These are phyloP conservation scores for Enteromius mattozi DNA, from an alignment of 2,797 vertebrate species.

Conservation along the genomic window DNA sequence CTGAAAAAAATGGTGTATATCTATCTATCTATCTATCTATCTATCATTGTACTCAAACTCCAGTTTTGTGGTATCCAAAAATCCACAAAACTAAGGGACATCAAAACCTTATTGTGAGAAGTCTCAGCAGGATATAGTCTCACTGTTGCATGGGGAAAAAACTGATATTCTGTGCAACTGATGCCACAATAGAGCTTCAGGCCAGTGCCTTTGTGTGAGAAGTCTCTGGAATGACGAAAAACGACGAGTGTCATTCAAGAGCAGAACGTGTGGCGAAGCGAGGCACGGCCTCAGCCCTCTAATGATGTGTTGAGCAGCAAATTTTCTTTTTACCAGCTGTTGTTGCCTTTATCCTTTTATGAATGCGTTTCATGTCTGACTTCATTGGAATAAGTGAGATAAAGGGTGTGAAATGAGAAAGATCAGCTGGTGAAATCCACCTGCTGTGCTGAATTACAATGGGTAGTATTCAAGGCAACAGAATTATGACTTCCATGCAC, in stretches of 20 bases:
- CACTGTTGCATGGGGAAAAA: background rate
- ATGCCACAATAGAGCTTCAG: background rate
- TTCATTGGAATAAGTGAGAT: slow-evolving; percentile 21
- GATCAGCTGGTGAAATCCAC: slow-evolving; percentile 4
- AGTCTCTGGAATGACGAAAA: slow-evolving; percentile 21
- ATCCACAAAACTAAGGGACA: background rate
- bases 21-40: too few species aligned
- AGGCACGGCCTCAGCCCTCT: background rate
- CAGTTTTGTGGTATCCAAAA: background rate
- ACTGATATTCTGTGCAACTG: background rate
- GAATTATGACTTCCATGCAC: slow-evolving; percentile 12
- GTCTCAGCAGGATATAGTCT: background rate
- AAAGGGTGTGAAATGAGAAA: slow-evolving; percentile 26
- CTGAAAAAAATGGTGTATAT: too few species aligned
- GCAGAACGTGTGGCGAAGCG: slow-evolving; percentile 18
- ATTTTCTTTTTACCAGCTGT: slow-evolving; percentile 30
- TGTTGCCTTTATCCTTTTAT: slow-evolving; percentile 29
- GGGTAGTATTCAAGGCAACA: background rate
- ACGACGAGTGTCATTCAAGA: slow-evolving; percentile 22
- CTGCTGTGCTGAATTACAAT: slow-evolving; percentile 14
- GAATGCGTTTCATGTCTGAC: slow-evolving; percentile 4
- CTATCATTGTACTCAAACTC: too few species aligned
- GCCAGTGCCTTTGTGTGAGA: slow-evolving; percentile 7
- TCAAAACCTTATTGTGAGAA: background rate
- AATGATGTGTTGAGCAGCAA: slow-evolving; percentile 27